Evolutionary conservation across 1,140 invertebrate species (phyloP).

Genomic region (Drosophila insularis): DNA sequence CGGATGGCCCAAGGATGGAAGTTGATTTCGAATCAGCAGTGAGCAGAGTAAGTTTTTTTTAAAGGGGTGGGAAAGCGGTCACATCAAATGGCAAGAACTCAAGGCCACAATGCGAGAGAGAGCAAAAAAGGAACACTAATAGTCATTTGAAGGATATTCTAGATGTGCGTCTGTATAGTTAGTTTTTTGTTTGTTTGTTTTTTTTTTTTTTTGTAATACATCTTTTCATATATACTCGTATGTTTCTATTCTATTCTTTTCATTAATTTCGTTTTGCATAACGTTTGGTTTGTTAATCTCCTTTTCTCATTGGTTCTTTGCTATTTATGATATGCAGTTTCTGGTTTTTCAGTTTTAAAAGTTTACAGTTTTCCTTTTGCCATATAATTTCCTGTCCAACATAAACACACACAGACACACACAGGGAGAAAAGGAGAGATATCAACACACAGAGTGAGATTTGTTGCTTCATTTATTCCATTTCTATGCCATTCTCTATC

Average conservation of each 20-base stretch:
- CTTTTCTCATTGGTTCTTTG: conserved; percentile 4
- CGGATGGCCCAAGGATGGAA: conserved; percentile 32
- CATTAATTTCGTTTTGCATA: conserved; percentile 36
- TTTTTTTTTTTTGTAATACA: background rate
- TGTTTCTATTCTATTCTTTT: conserved; percentile 32
- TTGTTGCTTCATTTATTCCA: conserved; percentile 52
- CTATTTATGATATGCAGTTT: conserved; percentile 10
- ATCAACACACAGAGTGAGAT: background rate
- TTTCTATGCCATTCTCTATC: conserved; percentile 29
- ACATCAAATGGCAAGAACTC: conserved; percentile 2
- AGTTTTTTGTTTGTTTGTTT: background rate
- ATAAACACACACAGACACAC: conserved; percentile 1
- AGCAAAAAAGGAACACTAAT: background rate
- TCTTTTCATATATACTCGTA: conserved; percentile 1
- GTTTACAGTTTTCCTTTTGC: conserved; percentile 23
- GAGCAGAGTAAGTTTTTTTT: background rate
- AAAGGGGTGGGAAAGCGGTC: background rate
- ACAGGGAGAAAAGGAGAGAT: background rate
- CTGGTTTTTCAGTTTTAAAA: conserved; percentile 19
- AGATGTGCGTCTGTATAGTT: background rate
- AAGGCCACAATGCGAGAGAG: background rate
- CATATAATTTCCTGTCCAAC: conserved; percentile 44
- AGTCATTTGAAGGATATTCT: conserved; percentile 1
- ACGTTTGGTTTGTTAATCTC: conserved; percentile 42
- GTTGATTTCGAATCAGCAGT: conserved; percentile 37